Evolutionary conservation across 1,140 invertebrate species (phyloP), one percentile per base, ranked within the genome.

Genomic region (Aphelinus certus): DNA sequence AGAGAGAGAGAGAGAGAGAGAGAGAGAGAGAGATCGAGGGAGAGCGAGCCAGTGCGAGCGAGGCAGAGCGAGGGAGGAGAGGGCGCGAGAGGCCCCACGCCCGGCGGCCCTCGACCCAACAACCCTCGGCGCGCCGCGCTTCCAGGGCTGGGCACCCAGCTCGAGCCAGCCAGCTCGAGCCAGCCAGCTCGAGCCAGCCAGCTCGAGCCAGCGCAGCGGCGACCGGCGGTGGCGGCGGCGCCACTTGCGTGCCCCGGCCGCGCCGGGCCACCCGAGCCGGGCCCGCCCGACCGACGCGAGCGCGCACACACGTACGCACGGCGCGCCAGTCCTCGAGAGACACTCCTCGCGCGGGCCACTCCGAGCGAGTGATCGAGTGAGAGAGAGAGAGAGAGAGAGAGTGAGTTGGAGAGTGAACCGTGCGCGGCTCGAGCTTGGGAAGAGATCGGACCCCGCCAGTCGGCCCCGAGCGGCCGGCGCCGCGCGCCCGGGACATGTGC

Each of bases 381-480:
- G 65, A 49, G 61, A 3, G 43, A 70, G 48, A 26, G 48, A 26
- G 26, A 26, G 26, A 26, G 26, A 26, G 26, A 26, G 26, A 26
- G 26, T 26, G 26, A 26, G 26, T 26, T 26, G 26, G 26, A 26
- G 26, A 26, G 26, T 26, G 26, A 26, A 26, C 26, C 26, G 26
- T 26, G 26, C 79, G 83, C 82, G 81, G 85, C 83, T 84, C 84
- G 82, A 84, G 85, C 85, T 82, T 85, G 85, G 84, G 84, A 0
- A 26, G 26, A 26, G 26, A 26, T 0, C 26, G 26, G 26, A 26
- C 26, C 26, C 83, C 85, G 83, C 83, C 84, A 84, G 85, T 85
- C 86, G 85, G 85, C 85, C 83, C 79, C 79, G 79, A 82, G 85
- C 86, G 86, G 85, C 84, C 85, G 86, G 76, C 45, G 64, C 56